phyloP scores from a whole-genome alignment of 2,888 invertebrate genomes.

The Drosophila neoperkinsi region DNA sequence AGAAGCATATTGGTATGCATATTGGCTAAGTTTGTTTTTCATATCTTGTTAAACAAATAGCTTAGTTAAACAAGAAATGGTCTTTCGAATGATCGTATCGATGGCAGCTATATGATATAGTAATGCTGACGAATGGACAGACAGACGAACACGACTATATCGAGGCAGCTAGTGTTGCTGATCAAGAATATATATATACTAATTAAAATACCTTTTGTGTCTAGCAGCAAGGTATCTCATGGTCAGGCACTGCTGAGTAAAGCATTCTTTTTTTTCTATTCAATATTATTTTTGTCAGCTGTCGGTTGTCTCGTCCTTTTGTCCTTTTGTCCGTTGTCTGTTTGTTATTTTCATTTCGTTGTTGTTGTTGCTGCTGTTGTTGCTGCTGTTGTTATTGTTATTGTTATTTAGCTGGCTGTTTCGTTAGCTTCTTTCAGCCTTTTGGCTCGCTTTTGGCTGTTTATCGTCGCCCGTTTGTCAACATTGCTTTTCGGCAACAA shows the following conservation, averaged over 20 bases:
- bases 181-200: not conserved
- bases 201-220: not conserved
- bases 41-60: not conserved
- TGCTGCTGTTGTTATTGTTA: constrained; percentile 5
- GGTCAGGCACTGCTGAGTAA: not conserved
- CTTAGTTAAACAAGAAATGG: not conserved
- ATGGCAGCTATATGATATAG: not conserved
- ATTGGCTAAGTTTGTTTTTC: not conserved
- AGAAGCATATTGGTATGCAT: too few relatives aligned
- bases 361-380: constrained; percentile 39
- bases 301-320: constrained; percentile 35
- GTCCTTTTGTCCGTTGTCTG: constrained; percentile 28
- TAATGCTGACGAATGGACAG: not conserved
- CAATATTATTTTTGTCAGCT: constrained; percentile 39
- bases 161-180: not conserved
- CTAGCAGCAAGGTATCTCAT: not conserved
- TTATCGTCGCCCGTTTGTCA: constrained; percentile 55
- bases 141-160: not conserved
- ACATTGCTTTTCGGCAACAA: constrained; percentile 70
- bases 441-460: constrained; percentile 24
- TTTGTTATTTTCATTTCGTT: constrained; percentile 27
- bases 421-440: constrained; percentile 36
- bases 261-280: not conserved
- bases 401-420: constrained; percentile 44
- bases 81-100: not conserved